Percentiles rank a stretch among this genome's conserved stretches.
Conservation (phyloP, 2,113 vertebrate genomes). For the Setophaga kirtlandii region DNA sequence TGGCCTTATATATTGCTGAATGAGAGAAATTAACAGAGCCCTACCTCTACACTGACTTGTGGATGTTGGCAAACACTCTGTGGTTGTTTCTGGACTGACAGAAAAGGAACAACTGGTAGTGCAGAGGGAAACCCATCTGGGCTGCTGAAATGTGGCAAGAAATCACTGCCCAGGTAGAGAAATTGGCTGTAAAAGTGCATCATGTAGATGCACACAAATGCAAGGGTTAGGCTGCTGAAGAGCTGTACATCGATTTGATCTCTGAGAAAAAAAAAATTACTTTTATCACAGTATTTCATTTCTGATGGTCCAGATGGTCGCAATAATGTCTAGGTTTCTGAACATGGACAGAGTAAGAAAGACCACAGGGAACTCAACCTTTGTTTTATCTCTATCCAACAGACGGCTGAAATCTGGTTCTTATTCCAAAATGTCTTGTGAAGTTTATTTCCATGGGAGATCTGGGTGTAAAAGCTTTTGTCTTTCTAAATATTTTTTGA, state of each 20-base stretch:
- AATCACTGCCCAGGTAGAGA: neutral
- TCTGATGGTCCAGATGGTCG: neutral
- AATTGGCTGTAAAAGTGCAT: neutral
- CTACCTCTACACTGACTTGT: neutral
- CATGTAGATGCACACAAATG: neutral
- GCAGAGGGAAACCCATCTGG: neutral
- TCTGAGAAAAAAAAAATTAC: neutral
- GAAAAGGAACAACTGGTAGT: neutral
- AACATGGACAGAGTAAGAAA: neutral
- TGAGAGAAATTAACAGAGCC: neutral
- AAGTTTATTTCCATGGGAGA: neutral
- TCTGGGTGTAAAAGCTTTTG: neutral
- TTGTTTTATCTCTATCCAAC: neutral
- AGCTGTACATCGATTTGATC: neutral
- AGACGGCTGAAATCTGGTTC: neutral
- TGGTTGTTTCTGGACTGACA: neutral
- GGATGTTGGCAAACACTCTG: neutral
- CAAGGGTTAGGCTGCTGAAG: neutral
- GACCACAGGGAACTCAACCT: neutral
- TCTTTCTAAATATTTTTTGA: neutral
- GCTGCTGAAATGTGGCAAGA: neutral
- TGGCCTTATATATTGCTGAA: rapidly evolving
- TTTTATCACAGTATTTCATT: neutral
- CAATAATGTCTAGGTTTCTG: neutral
- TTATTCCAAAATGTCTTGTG: neutral